Evolutionary conservation across 2,113 vertebrate genomes (phyloP), one percentile per base, ranked within the genome.

Genomic region (Mormoops blainvillei): DNA sequence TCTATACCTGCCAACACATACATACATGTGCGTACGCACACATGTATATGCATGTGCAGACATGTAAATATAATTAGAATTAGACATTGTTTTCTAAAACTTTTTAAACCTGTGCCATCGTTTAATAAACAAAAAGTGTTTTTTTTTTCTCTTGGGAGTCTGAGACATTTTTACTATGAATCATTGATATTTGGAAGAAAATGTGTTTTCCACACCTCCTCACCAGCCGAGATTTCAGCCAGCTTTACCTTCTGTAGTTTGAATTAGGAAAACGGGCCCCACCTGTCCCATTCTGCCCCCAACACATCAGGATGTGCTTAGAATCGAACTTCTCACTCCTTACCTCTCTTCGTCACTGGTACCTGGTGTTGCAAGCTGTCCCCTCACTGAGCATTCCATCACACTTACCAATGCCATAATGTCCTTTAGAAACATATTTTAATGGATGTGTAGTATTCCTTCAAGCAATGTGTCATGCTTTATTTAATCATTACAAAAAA

Each of bases 161-260:
- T 70, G 48, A 71, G 26, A 50, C 13, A 65, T 50, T 89, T 58
- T 56, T 56, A 67, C n/a, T 31, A 33, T 33, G 43, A 87, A 36
- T 90, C 71, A 82, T 43, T 61, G n/a, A 45, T 38, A 58, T 36
- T 48, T 33, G 83, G 70, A 87, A 89, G 80, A 91, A 86, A 76
- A 67, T 61, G 45, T 48, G 5, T 58, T 89, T 84, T 71, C 70
- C 26, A 9, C 36, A 15, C 68, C 41, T 83, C 31, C 45, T 63
- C 13, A 33, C 2, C 8, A 81, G 63, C 36, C 0, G 26, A 68
- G 63, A n/a, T 61, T 52, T 91, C 43, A 77, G 82, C 2, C 5
- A 38, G 33, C 36, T 95, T 74, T 91, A 45, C 73, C 63, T 63
- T 76, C 63, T 87, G 45, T 10, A 28, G 52, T 82, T 88, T 67